Percentiles rank a stretch among this genome's conserved stretches.
Conservation (phyloP, 2,113 vertebrate genomes). For the Porphyrio hochstetteri region DNA sequence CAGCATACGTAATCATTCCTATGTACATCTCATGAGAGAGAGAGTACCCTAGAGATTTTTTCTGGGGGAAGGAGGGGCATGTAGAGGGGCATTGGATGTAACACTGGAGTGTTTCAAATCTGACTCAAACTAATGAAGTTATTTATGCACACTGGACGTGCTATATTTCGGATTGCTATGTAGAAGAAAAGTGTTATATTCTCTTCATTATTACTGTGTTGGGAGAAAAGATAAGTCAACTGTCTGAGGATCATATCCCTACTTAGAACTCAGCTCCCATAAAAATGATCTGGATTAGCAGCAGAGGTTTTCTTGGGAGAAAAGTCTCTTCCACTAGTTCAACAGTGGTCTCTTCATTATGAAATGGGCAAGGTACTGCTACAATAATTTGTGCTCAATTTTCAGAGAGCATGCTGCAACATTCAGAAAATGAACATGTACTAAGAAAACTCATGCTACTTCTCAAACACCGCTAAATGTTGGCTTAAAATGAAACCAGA, state of each 20-base stretch:
- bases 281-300: neutral
- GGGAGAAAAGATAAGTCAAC: neutral
- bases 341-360: neutral
- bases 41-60: neutral
- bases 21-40: neutral
- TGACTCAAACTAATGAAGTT: neutral
- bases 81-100: too few species aligned
- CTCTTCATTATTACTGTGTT: neutral
- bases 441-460: neutral
- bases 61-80: accelerated
- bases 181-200: neutral
- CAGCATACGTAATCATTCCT: neutral
- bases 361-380: neutral
- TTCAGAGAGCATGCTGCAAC: neutral
- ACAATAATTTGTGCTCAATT: neutral
- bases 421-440: neutral
- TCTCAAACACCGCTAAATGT: neutral
- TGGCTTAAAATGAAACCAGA: neutral
- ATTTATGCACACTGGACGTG: neutral
- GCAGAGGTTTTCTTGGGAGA: neutral
- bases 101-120: neutral
- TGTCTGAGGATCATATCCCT: neutral
- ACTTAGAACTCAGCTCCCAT: neutral
- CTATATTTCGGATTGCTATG: neutral
- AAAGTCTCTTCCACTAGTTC: neutral